Evolutionary conservation across 2,113 vertebrate species (phyloP), one percentile per base, ranked within the genome.

Genomic region (Turdus rufiventris): DNA sequence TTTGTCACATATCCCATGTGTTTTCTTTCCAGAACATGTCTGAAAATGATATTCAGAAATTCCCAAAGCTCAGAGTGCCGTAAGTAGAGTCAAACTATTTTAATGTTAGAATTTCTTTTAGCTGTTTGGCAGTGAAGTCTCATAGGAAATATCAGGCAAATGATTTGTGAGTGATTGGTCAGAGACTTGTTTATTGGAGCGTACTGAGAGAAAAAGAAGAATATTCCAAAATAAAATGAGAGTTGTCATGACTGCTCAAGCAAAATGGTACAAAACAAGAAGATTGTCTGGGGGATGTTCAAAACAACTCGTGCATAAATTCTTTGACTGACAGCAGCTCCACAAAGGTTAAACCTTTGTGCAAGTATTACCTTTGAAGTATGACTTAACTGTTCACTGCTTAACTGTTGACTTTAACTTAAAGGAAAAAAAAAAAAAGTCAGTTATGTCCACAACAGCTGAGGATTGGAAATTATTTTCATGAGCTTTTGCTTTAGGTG

Each of bases 41-140:
- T 53, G 99, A 99, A 53, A 99, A 98, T 43, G 99, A 99, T 93
- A 98, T 99, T 42, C 99, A 99, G 97, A 99, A 98, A 89, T 99
- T 99, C 87, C 99, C 99, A 36, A 99, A 99, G 93, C 96, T 99
- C 86, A 97, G 98, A 62, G 96, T 98, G n/a, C 99, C 99, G 99
- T 99, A 96, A 99, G 99, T 99, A 98, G 82, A 92, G 40, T 17
- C 33, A 60, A 82, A 62, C 4, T 31, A 40, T 56, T 74, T 60
- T 29, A 45, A 53, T 18, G 15, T 14, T 57, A 53, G 51, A 72
- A 8, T 24, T 38, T 33, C 11, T 42, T 47, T 56, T 12, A 71
- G 50, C 11, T 87, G 33, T 13, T 80, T 66, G 67, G 70, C 66
- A 88, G n/a, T 48, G 61, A 85, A 78, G 63, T 40, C 45, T 66